phyloP scores from a whole-genome alignment of 1,140 invertebrate genomes.

The Trigoniulus corallinus region DNA sequence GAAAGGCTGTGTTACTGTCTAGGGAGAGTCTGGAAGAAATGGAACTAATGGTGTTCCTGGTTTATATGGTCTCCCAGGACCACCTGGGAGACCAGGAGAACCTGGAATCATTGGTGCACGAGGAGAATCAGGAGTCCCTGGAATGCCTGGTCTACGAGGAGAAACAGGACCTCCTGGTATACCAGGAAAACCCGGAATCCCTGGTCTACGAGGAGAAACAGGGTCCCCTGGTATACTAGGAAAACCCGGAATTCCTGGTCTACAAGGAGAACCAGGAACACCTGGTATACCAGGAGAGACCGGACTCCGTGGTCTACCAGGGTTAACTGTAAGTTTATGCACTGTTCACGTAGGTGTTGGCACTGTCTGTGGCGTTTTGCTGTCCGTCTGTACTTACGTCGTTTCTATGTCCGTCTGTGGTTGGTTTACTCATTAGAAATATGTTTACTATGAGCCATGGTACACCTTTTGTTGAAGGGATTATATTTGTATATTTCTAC shows the following conservation, averaged over 20 bases:
- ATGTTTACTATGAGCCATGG: not conserved
- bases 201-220: slow-evolving; percentile 24
- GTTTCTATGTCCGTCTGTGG: not conserved
- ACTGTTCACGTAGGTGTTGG: slow-evolving; percentile 2
- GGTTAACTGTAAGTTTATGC: slow-evolving; percentile 13
- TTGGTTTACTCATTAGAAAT: not conserved
- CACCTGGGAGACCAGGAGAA: slow-evolving; percentile 15
- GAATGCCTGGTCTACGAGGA: slow-evolving; percentile 17
- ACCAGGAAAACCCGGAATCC: slow-evolving; percentile 14
- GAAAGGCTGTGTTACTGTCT: too few relatives aligned
- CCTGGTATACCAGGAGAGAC: slow-evolving; percentile 25
- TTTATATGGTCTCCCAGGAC: slow-evolving; percentile 15
- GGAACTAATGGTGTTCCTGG: slow-evolving; percentile 26
- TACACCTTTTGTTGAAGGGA: not conserved
- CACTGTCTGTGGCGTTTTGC: slow-evolving; percentile 6
- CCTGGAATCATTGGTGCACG: slow-evolving; percentile 18
- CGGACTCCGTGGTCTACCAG: slow-evolving; percentile 20
- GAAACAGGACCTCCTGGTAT: slow-evolving; percentile 18
- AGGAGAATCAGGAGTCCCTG: slow-evolving; percentile 24
- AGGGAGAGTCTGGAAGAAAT: slow-evolving; percentile 28
- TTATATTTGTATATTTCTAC: too few relatives aligned
- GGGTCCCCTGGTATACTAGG: slow-evolving; percentile 21
- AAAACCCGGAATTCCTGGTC: slow-evolving; percentile 15
- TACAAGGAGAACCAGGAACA: slow-evolving; percentile 15
- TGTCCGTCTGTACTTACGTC: slow-evolving; percentile 1